phyloP scores from a whole-genome alignment of 2,113 vertebrate genomes.

The Coturnix japonica region DNA sequence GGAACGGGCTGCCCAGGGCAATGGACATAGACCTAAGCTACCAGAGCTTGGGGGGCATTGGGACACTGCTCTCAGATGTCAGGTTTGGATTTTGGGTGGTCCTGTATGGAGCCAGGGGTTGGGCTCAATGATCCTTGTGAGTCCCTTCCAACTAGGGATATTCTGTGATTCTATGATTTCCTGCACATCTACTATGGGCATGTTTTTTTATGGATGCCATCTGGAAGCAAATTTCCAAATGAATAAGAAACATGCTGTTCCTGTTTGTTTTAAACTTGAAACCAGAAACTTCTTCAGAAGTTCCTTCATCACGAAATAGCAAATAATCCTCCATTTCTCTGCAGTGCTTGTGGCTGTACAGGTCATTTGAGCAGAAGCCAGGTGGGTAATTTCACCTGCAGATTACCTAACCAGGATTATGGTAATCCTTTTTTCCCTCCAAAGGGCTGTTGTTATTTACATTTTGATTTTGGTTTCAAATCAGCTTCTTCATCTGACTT shows the following conservation, averaged over 20 bases:
- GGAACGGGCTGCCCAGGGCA: too few species aligned
- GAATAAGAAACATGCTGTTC: not conserved
- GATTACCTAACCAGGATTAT: not conserved
- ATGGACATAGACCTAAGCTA: not conserved
- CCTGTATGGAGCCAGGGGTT: not conserved
- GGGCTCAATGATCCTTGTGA: not conserved
- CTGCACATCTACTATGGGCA: not conserved
- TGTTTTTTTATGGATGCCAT: not conserved
- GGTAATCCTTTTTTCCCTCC: not conserved
- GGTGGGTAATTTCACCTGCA: not conserved
- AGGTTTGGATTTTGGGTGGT: not conserved
- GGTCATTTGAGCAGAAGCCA: not conserved
- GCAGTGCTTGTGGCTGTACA: fast-evolving
- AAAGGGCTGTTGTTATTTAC: not conserved
- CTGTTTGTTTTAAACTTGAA: not conserved
- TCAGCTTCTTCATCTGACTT: not conserved
- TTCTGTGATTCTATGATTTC: not conserved
- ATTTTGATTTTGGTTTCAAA: not conserved
- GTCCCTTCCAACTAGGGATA: not conserved
- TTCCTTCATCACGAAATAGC: not conserved
- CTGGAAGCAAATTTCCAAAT: not conserved
- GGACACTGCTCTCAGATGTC: not conserved
- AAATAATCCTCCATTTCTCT: not conserved
- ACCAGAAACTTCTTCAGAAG: not conserved
- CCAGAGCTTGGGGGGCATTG: not conserved